Percentiles rank a stretch among this genome's conserved stretches.
These are phyloP conservation scores for Drosophila imparisetae DNA, from an alignment of 2,888 invertebrate genomes.

Conservation along the genomic window DNA sequence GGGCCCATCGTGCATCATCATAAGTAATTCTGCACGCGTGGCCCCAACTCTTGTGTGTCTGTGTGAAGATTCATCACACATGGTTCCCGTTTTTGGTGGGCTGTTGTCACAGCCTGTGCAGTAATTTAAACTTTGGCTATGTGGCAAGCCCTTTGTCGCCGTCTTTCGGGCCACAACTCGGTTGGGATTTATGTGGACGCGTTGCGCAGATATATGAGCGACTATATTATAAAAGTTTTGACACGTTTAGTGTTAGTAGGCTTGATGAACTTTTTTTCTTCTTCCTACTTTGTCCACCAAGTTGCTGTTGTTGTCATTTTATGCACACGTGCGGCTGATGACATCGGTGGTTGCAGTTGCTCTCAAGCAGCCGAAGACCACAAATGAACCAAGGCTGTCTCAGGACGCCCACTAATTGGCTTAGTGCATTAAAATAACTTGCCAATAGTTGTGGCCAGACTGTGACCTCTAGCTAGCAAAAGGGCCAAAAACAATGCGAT, in stretches of 20 bases:
- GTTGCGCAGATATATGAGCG: constrained; percentile 53
- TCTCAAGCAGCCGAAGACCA: constrained; percentile 30
- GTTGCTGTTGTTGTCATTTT: constrained; percentile 44
- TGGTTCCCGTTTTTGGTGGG: constrained; percentile 44
- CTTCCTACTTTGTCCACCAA: constrained; percentile 13
- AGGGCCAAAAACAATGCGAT: constrained; percentile 58
- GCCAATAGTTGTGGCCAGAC: constrained; percentile 73
- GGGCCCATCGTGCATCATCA: constrained; percentile 59
- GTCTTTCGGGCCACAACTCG: constrained; percentile 23
- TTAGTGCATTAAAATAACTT: constrained; percentile 79
- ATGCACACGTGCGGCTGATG: constrained; percentile 69
- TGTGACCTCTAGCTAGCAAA: constrained; percentile 43
- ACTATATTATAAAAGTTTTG: constrained; percentile 81
- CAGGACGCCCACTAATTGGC: constrained; percentile 72
- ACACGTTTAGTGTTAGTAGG: constrained; percentile 71
- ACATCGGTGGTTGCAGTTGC: constrained; percentile 36
- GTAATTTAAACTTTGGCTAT: constrained; percentile 74
- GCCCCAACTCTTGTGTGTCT: constrained; percentile 37
- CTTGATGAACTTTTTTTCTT: constrained; percentile 68
- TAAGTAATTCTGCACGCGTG: constrained; percentile 58
- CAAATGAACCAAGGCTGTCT: constrained; percentile 65
- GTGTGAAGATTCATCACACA: constrained; percentile 65
- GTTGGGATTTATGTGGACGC: constrained; percentile 58
- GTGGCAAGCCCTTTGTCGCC: constrained; percentile 30
- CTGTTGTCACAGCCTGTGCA: constrained; percentile 67